Conservation (phyloP, 2,113 vertebrate genomes). For the Protobothrops mucrosquamatus region DNA sequence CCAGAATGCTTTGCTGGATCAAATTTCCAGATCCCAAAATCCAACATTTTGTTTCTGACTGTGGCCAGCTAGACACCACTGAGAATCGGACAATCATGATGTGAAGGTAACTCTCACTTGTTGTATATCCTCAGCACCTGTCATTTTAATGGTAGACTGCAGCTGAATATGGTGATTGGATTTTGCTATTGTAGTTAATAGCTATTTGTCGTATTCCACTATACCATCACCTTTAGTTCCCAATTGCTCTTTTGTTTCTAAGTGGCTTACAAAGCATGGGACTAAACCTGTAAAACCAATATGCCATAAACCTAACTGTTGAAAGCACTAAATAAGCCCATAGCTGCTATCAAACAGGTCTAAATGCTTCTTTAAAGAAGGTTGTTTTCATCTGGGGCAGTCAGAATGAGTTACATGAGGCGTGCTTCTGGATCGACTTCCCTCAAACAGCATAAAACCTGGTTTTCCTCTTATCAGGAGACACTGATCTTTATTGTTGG, state of each 20-base stretch:
- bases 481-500: constrained; percentile 43
- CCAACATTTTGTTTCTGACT: neutral
- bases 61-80: neutral
- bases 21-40: neutral
- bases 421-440: neutral
- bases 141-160: neutral
- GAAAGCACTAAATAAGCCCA: neutral
- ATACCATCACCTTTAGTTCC: neutral
- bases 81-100: neutral
- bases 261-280: neutral
- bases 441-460: neutral
- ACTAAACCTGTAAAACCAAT: neutral
- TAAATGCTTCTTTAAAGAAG: neutral
- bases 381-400: constrained; percentile 6
- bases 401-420: constrained; percentile 16
- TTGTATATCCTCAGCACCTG: neutral
- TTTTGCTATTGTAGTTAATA: neutral
- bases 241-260: neutral
- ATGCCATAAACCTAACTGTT: neutral
- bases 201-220: neutral
- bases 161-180: neutral
- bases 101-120: neutral
- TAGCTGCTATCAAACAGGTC: neutral
- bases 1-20: neutral
- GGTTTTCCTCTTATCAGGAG: constrained; percentile 34